Percentiles rank a stretch among this genome's conserved stretches.
Evolutionary conservation across 2,797 vertebrate genomes (phyloP).

Genomic region (Cuculus canorus): DNA sequence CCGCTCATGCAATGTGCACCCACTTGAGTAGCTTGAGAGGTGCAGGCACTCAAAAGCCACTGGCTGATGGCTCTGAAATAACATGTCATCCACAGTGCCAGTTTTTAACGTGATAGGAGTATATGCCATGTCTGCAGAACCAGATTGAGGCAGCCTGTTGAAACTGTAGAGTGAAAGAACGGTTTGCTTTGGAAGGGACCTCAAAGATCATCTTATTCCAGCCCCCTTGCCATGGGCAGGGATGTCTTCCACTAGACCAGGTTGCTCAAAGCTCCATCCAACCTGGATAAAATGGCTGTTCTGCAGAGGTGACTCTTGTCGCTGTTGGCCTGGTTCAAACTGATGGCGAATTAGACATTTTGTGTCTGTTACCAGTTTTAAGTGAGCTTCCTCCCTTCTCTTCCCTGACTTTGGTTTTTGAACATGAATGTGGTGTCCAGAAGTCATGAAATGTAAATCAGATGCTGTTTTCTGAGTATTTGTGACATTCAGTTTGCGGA

Average conservation of each 20-base stretch:
- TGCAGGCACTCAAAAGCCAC: background rate
- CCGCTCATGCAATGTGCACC: fast-evolving
- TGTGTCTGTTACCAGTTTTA: background rate
- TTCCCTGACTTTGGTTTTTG: background rate
- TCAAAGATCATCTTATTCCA: too few relatives aligned
- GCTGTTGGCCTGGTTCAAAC: fast-evolving
- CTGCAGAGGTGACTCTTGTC: background rate
- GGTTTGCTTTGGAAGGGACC: too few relatives aligned
- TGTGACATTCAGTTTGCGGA: background rate
- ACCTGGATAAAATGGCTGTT: background rate
- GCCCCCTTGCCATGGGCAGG: too few relatives aligned
- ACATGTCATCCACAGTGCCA: fast-evolving
- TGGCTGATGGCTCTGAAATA: fast-evolving
- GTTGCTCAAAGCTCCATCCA: too few relatives aligned
- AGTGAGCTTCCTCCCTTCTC: background rate
- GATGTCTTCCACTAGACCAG: too few relatives aligned
- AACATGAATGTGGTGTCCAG: background rate
- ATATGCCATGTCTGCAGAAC: background rate
- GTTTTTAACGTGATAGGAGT: background rate
- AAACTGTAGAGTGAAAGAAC: background rate
- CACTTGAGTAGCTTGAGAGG: background rate
- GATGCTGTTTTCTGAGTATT: background rate
- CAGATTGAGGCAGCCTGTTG: background rate
- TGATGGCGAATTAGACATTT: background rate
- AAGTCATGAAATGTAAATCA: background rate